Evolutionary conservation across 2,888 invertebrate genomes (phyloP).

Genomic region (Drosophila subquinaria): DNA sequence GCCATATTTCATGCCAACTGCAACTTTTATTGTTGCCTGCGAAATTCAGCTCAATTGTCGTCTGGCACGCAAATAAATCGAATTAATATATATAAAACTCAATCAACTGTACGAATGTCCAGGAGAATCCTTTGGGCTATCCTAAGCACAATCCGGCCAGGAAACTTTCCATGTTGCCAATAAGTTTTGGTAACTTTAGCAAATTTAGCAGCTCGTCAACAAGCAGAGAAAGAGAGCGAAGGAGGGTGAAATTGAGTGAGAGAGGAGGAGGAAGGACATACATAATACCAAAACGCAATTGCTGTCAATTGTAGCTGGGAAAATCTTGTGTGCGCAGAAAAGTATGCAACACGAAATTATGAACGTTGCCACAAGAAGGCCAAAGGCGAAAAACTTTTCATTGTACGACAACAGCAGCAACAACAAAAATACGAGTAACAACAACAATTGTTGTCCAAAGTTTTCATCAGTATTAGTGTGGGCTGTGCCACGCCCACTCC

Average conservation of each 20-base stretch:
- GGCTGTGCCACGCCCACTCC: constrained; percentile 27
- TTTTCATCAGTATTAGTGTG: constrained; percentile 31
- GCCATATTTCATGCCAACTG: constrained; percentile 16
- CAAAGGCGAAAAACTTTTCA: constrained; percentile 47
- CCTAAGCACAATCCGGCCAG: constrained; percentile 11
- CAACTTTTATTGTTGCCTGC: constrained; percentile 11
- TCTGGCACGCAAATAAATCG: constrained; percentile 26
- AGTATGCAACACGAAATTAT: constrained; percentile 75
- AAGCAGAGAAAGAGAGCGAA: not conserved
- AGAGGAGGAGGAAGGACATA: constrained; percentile 2
- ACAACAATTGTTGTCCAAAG: constrained; percentile 28
- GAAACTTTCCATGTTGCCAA: constrained; percentile 61
- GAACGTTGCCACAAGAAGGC: constrained; percentile 44
- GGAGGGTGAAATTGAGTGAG: not conserved
- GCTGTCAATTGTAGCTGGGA: constrained; percentile 75
- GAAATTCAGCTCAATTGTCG: constrained; percentile 16
- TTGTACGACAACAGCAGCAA: constrained; percentile 30
- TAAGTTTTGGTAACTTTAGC: constrained; percentile 63
- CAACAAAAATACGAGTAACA: constrained; percentile 6
- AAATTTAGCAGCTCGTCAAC: constrained; percentile 33
- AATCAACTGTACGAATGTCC: constrained; percentile 45
- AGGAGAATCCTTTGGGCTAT: constrained; percentile 17
- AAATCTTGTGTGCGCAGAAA: constrained; percentile 33
- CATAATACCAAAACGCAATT: constrained; percentile 60
- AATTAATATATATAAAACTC: constrained; percentile 47